Evolutionary conservation across 2,888 invertebrate genomes (phyloP), one percentile per base, ranked within the genome.

Genomic region (Heteromyza rotundicornis): DNA sequence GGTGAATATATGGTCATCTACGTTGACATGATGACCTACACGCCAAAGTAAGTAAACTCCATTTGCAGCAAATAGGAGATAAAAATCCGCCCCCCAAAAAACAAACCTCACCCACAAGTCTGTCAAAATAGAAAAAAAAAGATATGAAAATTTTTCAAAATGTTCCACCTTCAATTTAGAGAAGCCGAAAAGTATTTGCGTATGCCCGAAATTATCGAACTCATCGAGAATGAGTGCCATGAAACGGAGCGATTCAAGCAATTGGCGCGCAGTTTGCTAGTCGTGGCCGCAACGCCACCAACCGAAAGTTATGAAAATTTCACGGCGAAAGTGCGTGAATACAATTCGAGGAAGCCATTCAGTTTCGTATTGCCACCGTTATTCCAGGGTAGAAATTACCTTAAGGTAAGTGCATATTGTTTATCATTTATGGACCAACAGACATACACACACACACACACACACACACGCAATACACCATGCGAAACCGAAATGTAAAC

Each of bases 1-100:
- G 96, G 97, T 22, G 94, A 97, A 80, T 98, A 98, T 83, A 92
- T 96, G 87, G 93, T 98, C 64, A 95, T 98, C 78, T 94, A 92
- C 82, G 94, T 96, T 17, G 97, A 97, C 80, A 93, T 91, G 89
- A 90, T 92, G 87, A 91, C 92, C n/a, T 94, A 92, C 81, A 88
- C 91, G 17, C 86, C 87, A 69, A 86, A 86, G 81, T 89, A 85
- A 77, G 84, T 86, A 16, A 10, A 12, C 10, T 27, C n/a, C n/a
- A n/a, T n/a, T n/a, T n/a, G n/a, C n/a, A n/a, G n/a, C n/a, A n/a
- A n/a, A n/a, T n/a, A n/a, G n/a, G n/a, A n/a, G n/a, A n/a, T n/a
- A n/a, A n/a, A n/a, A n/a, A n/a, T n/a, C n/a, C n/a, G n/a, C n/a
- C n/a, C n/a, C n/a, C n/a, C n/a, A n/a, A n/a, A n/a, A n/a, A n/a